Evolutionary conservation across 1,140 invertebrate genomes (phyloP).

Genomic region (Pinna nobilis): DNA sequence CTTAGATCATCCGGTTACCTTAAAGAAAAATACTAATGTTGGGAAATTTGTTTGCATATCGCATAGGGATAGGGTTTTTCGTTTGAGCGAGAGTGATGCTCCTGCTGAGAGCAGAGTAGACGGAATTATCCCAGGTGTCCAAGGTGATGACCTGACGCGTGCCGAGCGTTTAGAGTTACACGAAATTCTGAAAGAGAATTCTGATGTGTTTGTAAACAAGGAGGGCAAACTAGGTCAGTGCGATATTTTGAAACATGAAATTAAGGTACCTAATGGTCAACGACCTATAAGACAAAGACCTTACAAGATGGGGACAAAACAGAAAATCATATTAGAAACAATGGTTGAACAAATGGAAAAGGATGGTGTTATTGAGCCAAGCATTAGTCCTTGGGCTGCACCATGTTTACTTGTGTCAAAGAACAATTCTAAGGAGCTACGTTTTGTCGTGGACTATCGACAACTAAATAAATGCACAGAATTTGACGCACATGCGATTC

Average conservation of each 20-base stretch:
- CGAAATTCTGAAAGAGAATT: neutral
- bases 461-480: neutral
- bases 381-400: neutral
- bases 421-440: neutral
- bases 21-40: slow-evolving; percentile 12
- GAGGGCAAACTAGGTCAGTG: slow-evolving; percentile 8
- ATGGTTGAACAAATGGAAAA: neutral
- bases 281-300: slow-evolving; percentile 14
- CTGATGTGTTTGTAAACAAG: slow-evolving; percentile 8
- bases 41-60: slow-evolving; percentile 22
- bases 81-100: neutral
- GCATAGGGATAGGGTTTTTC: slow-evolving; percentile 2
- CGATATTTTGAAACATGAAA: neutral
- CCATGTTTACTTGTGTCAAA: neutral
- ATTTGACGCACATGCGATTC: neutral
- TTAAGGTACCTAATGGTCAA: neutral
- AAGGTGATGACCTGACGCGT: neutral
- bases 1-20: neutral
- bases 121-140: neutral
- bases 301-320: slow-evolving; percentile 4
- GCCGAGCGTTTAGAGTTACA: neutral
- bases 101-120: neutral
- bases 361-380: neutral
- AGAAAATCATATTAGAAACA: neutral
- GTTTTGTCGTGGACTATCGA: neutral